Conservation (phyloP, 2,113 vertebrate species). For the Hystrix brachyura region DNA sequence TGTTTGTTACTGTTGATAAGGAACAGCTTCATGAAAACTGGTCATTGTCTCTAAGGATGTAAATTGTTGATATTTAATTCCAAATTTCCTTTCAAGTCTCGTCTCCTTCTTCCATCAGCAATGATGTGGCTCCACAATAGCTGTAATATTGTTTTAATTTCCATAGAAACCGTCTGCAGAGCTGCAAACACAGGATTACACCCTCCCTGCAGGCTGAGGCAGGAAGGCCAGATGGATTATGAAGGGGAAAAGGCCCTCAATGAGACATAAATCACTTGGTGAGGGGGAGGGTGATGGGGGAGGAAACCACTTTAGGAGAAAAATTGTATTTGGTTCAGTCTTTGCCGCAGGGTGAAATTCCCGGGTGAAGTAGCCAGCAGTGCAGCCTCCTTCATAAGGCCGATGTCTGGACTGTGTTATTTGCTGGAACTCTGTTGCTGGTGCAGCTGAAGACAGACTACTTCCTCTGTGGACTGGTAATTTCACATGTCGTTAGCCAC, state of each 20-base stretch:
- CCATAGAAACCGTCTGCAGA: conserved; percentile 85
- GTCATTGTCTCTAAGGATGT: conserved; percentile 71
- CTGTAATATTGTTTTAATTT: conserved; percentile 82
- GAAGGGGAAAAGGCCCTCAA: conserved; percentile 47
- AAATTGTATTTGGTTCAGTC: neutral
- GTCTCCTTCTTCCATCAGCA: conserved; percentile 44
- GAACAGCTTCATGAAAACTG: neutral
- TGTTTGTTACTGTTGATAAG: conserved; percentile 65
- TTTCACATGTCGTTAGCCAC: neutral
- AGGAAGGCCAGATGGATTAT: conserved; percentile 78
- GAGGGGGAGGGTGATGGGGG: neutral
- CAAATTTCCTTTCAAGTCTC: conserved; percentile 67
- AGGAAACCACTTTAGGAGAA: conserved; percentile 41
- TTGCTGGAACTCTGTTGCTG: neutral
- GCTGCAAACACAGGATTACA: conserved; percentile 81
- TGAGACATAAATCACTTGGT: conserved; percentile 77
- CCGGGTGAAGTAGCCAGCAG: neutral
- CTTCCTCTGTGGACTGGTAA: neutral
- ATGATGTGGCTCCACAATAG: conserved; percentile 41
- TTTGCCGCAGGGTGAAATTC: conserved; percentile 33
- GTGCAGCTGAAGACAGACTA: neutral
- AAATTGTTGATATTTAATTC: conserved; percentile 71
- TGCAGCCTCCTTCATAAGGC: neutral
- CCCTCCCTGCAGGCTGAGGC: conserved; percentile 78
- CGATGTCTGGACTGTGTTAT: neutral